Conservation (phyloP, 2,888 invertebrate genomes). For the Loripinus fragilis region DNA sequence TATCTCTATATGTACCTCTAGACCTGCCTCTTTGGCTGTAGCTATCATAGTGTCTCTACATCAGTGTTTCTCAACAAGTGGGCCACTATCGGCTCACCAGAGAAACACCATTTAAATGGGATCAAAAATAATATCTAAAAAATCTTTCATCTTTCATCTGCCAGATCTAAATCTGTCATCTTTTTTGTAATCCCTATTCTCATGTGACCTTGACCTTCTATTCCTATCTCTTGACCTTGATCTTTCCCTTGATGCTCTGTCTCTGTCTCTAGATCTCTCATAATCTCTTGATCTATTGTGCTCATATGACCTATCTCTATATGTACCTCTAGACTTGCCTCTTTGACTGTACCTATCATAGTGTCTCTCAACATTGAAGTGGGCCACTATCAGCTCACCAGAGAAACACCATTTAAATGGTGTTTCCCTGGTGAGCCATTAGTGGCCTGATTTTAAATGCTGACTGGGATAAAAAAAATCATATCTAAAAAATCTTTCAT, state of each 20-base stretch:
- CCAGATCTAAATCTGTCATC: no score
- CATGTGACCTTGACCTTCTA: conserved; percentile 23
- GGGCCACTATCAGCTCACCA: no score
- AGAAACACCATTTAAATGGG: no score
- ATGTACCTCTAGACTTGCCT: background rate
- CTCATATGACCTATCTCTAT: background rate
- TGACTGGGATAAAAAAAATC: no score
- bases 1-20: background rate
- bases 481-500: background rate
- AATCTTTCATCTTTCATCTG: no score
- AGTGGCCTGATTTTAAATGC: no score
- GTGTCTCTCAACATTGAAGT: no score
- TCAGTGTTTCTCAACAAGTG: no score
- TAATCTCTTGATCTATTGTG: conserved; percentile 7
- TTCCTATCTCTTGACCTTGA: conserved; percentile 31
- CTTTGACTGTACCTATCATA: conserved; percentile 11
- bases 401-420: no score
- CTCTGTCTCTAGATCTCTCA: conserved; percentile 7
- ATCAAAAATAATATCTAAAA: no score
- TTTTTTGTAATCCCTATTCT: conserved; percentile 6
- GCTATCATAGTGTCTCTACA: background rate
- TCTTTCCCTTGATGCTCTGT: conserved; percentile 2
- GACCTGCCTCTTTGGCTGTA: background rate
- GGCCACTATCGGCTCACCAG: no score
- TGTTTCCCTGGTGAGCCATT: no score